phyloP scores from a whole-genome alignment of 2,113 vertebrate genomes.

The Calyptomena viridis region DNA sequence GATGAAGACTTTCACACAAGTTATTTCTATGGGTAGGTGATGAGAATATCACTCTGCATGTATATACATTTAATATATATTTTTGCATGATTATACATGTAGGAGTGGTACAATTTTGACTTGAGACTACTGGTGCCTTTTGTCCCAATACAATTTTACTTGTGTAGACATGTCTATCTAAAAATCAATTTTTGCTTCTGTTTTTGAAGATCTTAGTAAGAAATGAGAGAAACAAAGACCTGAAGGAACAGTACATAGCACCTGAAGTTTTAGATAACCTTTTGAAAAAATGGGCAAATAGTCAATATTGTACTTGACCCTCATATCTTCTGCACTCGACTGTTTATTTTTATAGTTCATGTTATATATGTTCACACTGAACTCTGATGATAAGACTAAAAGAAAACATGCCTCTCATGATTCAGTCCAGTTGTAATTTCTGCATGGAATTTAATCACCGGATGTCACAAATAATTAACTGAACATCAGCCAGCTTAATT shows the following conservation, averaged over 20 bases:
- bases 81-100: constrained; percentile 83
- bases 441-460: constrained; percentile 13
- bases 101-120: constrained; percentile 84
- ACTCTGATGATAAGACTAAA: constrained; percentile 69
- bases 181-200: background rate
- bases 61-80: constrained; percentile 73
- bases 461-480: constrained; percentile 25
- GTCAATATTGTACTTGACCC: constrained; percentile 86
- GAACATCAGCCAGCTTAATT: background rate
- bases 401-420: background rate
- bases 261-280: constrained; percentile 48
- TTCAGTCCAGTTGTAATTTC: constrained; percentile 7
- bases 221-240: background rate
- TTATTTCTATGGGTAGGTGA: constrained; percentile 85
- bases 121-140: constrained; percentile 67
- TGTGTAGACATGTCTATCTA: background rate
- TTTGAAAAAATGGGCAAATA: constrained; percentile 63
- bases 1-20: constrained; percentile 85
- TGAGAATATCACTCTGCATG: constrained; percentile 81
- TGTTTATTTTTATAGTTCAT: constrained; percentile 60
- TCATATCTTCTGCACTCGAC: constrained; percentile 76
- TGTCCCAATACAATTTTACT: constrained; percentile 5
- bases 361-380: constrained; percentile 62
- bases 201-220: background rate
- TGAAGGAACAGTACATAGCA: background rate